A percentile compares a stretch with the other conserved stretches of the same genome.
Evolutionary conservation across 2,797 vertebrate species (phyloP).

Genomic region (Melanogrammus aeglefinus): DNA sequence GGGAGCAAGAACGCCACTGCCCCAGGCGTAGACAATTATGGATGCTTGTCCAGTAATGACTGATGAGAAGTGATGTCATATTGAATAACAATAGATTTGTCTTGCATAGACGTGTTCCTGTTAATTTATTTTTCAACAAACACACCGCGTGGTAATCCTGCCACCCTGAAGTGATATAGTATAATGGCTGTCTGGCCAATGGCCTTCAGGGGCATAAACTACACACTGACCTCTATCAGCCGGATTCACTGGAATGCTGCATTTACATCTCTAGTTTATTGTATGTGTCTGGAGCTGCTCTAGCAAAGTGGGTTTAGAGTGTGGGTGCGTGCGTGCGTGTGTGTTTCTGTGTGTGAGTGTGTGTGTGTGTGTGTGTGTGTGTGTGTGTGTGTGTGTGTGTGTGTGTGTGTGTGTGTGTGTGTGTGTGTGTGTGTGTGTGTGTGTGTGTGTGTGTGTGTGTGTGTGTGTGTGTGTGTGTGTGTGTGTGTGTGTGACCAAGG

Average conservation of each 20-base stretch:
- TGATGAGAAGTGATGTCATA: too few relatives aligned
- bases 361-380: too few relatives aligned
- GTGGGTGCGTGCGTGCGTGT: not conserved
- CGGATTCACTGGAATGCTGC: constrained; percentile 62
- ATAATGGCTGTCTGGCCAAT: constrained; percentile 35
- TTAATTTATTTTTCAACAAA: not conserved
- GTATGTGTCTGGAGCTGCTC: constrained; percentile 42
- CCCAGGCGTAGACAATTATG: constrained; percentile 40
- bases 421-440: too few relatives aligned
- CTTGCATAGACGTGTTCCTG: constrained; percentile 43
- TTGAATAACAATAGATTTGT: constrained; percentile 27
- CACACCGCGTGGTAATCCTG: constrained; percentile 49
- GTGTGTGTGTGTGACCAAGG: too few relatives aligned
- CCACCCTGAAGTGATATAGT: constrained; percentile 32
- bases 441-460: too few relatives aligned
- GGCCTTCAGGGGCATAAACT: constrained; percentile 57
- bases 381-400: too few relatives aligned
- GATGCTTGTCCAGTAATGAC: too few relatives aligned
- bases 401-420: too few relatives aligned
- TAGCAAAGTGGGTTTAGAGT: not conserved
- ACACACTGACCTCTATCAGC: constrained; percentile 41
- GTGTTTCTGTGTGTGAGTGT: too few relatives aligned
- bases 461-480: too few relatives aligned
- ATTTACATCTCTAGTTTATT: constrained; percentile 55
- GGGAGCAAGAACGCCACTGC: constrained; percentile 46